These are phyloP conservation scores for Polymixis flavicincta DNA, from an alignment of 2,888 invertebrate species.

Conservation along the genomic window DNA sequence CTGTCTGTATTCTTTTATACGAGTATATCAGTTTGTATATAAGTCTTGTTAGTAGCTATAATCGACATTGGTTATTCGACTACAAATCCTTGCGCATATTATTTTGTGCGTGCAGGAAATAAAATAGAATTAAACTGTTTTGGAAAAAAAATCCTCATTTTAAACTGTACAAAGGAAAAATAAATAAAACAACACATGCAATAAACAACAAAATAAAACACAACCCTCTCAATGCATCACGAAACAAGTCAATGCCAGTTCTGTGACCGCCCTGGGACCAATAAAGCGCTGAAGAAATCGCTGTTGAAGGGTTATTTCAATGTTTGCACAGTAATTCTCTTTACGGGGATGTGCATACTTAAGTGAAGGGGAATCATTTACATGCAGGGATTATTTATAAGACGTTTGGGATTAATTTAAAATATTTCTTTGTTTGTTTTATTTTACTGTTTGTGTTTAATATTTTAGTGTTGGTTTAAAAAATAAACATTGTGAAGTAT, in stretches of 20 bases:
- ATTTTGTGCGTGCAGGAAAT: not conserved
- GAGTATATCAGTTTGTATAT: no score
- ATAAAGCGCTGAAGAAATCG: conserved; percentile 56
- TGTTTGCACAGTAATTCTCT: conserved; percentile 40
- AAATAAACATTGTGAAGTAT: no score
- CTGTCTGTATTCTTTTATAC: no score
- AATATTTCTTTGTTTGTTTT: conserved; percentile 12
- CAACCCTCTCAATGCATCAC: conserved; percentile 35
- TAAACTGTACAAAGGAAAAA: not conserved
- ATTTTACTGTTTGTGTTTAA: conserved; percentile 2
- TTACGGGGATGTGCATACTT: conserved; percentile 29
- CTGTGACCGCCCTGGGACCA: conserved; percentile 51
- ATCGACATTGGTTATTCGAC: not conserved
- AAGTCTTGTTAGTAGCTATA: no score
- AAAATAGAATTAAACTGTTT: not conserved
- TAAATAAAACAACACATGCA: not conserved
- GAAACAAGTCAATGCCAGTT: conserved; percentile 31
- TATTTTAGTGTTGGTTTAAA: not conserved
- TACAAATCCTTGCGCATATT: not conserved
- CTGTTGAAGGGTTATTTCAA: conserved; percentile 44
- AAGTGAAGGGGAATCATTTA: conserved; percentile 23
- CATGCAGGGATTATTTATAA: conserved; percentile 38
- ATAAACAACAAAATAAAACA: conserved; percentile 27
- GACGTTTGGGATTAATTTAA: conserved; percentile 47
- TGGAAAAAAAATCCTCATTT: not conserved